Evolutionary conservation across 2,113 vertebrate genomes (phyloP).

Genomic region (Pagrus major): DNA sequence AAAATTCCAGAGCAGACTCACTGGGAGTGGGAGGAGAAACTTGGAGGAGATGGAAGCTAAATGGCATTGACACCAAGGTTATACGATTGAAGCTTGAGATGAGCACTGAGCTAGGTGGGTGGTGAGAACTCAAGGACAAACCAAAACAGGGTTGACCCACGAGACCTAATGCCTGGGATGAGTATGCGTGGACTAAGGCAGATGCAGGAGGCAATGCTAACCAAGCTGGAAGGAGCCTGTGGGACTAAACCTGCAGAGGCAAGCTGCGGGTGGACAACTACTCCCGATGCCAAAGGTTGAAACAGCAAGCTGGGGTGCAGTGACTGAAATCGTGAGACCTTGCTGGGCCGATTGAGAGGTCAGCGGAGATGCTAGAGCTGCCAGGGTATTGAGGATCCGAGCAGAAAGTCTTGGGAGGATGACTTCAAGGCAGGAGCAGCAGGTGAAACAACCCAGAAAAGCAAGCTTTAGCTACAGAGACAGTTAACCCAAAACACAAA

Average conservation of each 20-base stretch:
- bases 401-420: neutral
- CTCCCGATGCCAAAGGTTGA: neutral
- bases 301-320: neutral
- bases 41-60: neutral
- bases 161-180: neutral
- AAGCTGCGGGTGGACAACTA: neutral
- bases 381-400: neutral
- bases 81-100: neutral
- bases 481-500: neutral
- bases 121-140: slow-evolving; percentile 9
- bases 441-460: neutral
- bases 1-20: neutral
- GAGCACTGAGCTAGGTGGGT: neutral
- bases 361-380: neutral
- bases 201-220: neutral
- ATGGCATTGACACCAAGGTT: neutral
- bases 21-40: neutral
- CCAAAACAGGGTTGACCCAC: neutral
- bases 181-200: neutral
- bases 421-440: neutral
- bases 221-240: neutral
- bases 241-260: neutral
- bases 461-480: neutral
- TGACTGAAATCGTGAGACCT: neutral
- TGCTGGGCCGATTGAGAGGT: slow-evolving; percentile 4